Evolutionary conservation across 2,797 vertebrate genomes (phyloP).

Genomic region (Acipenser ruthenus): DNA sequence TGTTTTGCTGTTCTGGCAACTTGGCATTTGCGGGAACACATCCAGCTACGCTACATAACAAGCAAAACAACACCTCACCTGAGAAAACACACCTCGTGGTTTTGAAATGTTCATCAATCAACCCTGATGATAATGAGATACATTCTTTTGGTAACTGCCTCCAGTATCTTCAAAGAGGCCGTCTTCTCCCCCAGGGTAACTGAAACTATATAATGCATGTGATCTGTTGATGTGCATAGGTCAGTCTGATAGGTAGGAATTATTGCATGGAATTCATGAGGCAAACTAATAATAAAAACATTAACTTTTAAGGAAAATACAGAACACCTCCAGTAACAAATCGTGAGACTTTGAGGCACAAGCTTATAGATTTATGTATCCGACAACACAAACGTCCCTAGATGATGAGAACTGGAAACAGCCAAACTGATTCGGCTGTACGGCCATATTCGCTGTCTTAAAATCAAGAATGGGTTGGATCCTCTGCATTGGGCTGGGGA

Average conservation of each 20-base stretch:
- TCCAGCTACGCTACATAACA: slow-evolving; percentile 48
- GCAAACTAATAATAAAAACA: too few species aligned
- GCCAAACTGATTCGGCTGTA: too few species aligned
- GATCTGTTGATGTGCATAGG: too few species aligned
- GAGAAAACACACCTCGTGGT: slow-evolving; percentile 45
- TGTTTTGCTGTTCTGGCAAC: slow-evolving; percentile 27
- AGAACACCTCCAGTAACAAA: too few species aligned
- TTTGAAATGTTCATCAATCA: slow-evolving; percentile 44
- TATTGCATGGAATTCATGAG: too few species aligned
- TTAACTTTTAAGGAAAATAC: background rate
- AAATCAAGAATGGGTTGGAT: too few species aligned
- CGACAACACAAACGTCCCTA: too few species aligned
- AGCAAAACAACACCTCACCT: slow-evolving; percentile 46
- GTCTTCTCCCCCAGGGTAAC: background rate
- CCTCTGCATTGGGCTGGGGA: background rate
- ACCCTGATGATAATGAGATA: slow-evolving; percentile 25
- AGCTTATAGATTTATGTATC: too few species aligned
- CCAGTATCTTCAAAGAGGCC: background rate
- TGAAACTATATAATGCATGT: too few species aligned
- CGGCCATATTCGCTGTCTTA: too few species aligned
- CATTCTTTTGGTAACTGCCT: slow-evolving; percentile 9
- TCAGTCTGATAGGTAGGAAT: too few species aligned
- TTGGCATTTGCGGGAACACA: slow-evolving; percentile 33
- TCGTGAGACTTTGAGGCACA: slow-evolving; percentile 17
- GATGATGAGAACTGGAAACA: too few species aligned